phyloP scores from a whole-genome alignment of 2,888 invertebrate species.

The Rhorus exstirpatorius region DNA sequence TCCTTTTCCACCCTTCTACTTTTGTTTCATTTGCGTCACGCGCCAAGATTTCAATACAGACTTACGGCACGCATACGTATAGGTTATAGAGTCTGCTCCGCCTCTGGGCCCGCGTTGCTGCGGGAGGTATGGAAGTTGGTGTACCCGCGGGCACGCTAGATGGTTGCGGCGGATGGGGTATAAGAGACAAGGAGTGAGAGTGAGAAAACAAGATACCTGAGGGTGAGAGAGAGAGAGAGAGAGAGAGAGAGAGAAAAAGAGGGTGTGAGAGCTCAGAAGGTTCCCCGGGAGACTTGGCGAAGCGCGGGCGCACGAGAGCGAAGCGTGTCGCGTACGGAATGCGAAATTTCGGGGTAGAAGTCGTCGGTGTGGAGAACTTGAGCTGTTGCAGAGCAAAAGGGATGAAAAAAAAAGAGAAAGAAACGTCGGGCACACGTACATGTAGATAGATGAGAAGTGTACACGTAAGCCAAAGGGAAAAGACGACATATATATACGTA shows the following conservation, averaged over 20 bases:
- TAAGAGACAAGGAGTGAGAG: constrained; percentile 25
- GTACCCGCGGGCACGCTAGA: constrained; percentile 40
- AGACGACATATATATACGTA: constrained; percentile 22
- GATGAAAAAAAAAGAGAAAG: constrained; percentile 21
- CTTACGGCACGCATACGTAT: constrained; percentile 58
- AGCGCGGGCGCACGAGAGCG: constrained; percentile 68
- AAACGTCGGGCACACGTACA: constrained; percentile 19
- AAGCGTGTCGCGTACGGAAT: constrained; percentile 76
- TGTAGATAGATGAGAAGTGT: constrained; percentile 26
- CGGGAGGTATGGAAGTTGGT: constrained; percentile 49
- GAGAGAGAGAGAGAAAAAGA: not conserved
- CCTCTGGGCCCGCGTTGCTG: constrained; percentile 29
- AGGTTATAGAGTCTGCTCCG: constrained; percentile 51
- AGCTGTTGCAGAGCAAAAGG: constrained; percentile 20
- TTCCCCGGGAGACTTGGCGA: constrained; percentile 67
- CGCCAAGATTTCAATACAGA: constrained; percentile 70
- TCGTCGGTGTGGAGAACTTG: constrained; percentile 66
- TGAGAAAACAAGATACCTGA: constrained; percentile 14
- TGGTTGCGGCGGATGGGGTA: constrained; percentile 37
- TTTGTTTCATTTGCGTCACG: constrained; percentile 67
- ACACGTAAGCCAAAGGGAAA: constrained; percentile 15
- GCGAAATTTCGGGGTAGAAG: constrained; percentile 76
- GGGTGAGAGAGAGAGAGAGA: constrained; percentile 5
- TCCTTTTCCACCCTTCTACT: constrained; percentile 14
- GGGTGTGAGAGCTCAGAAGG: constrained; percentile 10